Base-by-base conservation (phyloP, 2,888 invertebrate genomes). In the Heliconius sara region DNA sequence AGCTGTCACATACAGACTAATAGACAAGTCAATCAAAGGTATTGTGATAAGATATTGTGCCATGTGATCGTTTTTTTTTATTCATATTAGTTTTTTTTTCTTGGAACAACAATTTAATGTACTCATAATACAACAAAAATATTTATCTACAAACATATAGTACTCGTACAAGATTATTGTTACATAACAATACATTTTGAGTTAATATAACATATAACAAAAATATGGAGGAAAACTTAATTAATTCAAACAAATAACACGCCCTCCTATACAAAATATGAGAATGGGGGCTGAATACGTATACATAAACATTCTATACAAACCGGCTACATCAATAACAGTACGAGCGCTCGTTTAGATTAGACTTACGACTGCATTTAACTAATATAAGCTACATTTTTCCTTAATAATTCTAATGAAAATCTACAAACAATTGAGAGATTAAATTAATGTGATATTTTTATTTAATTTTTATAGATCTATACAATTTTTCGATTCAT, bases 261-360 rank as follows among this genome's bases (percentile, higher is more conserved):
- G 87, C 87, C 86, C 87, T 85, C 85, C 86, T 86, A 86, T 85
- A 88, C 87, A 87, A 89, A 88, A 89, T 87, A 89, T 85, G 88
- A 86, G 87, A 85, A 86, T 82, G 85, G 83, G 83, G 84, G 84
- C 82, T 81, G 83, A 80, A 79, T 79, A 74, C 78, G 81, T 83
- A 82, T 82, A 83, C 82, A 85, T 81, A 84, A 82, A 83, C 83
- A 83, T 81, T 77, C 78, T 82, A 83, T 81, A 79, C 80, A 90
- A 90, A 91, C 89, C 90, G 89, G 89, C 89, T 88, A 89, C 90
- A 90, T 91, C 91, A 90, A 92, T 92, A 92, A 88, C 85, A 87
- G 75, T 86, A 87, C 87, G 88, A 72, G 80, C 86, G 87, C 88
- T 90, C 90, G 88, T 89, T 91, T 90, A 91, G 90, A 92, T 90